Evolutionary conservation across 2,797 vertebrate genomes (phyloP), one percentile per base, ranked within the genome.

Genomic region (Anabas testudineus): DNA sequence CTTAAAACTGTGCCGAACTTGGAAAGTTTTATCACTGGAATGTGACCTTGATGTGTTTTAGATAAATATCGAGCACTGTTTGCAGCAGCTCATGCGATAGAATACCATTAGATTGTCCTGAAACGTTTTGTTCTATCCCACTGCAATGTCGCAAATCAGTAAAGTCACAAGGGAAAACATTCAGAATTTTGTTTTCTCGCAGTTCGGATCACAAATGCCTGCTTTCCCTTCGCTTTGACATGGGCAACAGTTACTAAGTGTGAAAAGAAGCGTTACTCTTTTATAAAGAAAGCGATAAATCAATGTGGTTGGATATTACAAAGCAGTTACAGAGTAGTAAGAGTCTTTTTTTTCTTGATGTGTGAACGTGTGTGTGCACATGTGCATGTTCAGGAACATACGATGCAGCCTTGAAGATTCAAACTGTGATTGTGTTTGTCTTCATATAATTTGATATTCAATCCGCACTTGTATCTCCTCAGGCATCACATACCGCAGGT

Each of bases 51-150:
- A 19, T 48, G 15, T 56, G 32, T 36, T 61, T 19, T 2, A 30
- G 26, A 37, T 55, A 10, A 64, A 62, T 36, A 36, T 49, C 10
- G 36, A 47, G 16, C 52, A 41, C 41, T 9, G 32, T 64, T 60
- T 19, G 46, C 69, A 54, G 46, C 69, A 54, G 62, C 55, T 22
- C 28, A 10, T 42, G 57, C 0, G 2, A 60, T 58, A 64, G 32
- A 71, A 52, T n/a, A 48, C 53, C 15, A 63, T 68, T 65, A 71
- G 58, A 81, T 76, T 41, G 54, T 67, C 55, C 52, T 60, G 18
- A 76, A 65, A 64, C 32, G 51, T 75, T 73, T 75, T 68, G 28
- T 81, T 71, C 45, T 63, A 52, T 43, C 70, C 26, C 14, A 9
- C 56, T 3, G 34, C 53, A 18, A 51, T 10, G 36, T 65, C 64